These are phyloP conservation scores for Emydocephalus ijimae DNA, from an alignment of 2,113 vertebrate species.

Conservation along the genomic window DNA sequence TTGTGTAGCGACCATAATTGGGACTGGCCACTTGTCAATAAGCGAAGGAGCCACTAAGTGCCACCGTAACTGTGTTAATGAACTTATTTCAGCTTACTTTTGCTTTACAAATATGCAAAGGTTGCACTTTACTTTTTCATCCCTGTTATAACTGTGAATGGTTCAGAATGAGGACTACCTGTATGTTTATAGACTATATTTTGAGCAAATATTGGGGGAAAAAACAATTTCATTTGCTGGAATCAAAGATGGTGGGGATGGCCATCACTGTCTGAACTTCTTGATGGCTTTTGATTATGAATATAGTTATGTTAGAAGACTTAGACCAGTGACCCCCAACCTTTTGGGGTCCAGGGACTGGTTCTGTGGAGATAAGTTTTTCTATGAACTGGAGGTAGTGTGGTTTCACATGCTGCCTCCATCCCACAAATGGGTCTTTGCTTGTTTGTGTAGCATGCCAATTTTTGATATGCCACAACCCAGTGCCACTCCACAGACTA, in stretches of 20 bases:
- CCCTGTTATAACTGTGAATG: not conserved
- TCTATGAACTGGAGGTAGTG: no score
- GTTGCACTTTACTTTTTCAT: not conserved
- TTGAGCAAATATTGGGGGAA: not conserved
- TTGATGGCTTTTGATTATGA: not conserved
- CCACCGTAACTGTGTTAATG: not conserved
- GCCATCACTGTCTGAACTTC: not conserved
- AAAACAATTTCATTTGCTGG: not conserved
- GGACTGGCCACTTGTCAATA: not conserved
- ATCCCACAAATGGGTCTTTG: no score
- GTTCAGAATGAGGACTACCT: not conserved
- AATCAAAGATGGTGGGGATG: not conserved
- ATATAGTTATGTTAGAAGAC: not conserved
- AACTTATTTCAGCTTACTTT: not conserved
- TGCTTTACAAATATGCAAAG: not conserved
- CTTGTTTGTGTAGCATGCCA: no score
- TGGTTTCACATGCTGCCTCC: no score
- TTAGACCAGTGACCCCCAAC: no score
- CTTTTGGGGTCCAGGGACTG: no score
- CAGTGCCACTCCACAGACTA: no score
- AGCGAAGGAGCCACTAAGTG: not conserved
- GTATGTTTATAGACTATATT: not conserved
- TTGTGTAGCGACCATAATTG: not conserved
- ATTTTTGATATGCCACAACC: no score
- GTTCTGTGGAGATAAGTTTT: no score